A percentile compares a stretch with the other conserved stretches of the same genome.
Conservation (phyloP, 2,888 invertebrate species). For the Chrysomela aeneicollis region DNA sequence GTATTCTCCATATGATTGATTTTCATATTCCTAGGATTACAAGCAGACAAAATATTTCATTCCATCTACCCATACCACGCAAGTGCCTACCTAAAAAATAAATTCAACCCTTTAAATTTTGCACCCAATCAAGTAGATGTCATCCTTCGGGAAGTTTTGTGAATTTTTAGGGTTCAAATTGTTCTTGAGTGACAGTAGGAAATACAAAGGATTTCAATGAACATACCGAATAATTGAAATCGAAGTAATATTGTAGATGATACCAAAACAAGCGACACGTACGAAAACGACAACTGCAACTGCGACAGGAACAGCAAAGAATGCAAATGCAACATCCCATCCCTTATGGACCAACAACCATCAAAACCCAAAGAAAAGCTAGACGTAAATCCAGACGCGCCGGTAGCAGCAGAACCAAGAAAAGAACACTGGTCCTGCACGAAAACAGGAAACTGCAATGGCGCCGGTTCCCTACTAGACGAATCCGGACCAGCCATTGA, state of each 20-base stretch:
- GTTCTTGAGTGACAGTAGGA: too few relatives aligned
- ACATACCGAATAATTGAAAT: not conserved
- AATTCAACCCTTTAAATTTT: too few relatives aligned
- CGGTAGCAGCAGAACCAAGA: constrained; percentile 4
- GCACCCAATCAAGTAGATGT: too few relatives aligned
- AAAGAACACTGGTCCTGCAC: constrained; percentile 10
- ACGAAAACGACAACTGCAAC: constrained; percentile 26
- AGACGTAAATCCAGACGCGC: not conserved
- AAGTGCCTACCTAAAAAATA: too few relatives aligned
- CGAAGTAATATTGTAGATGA: constrained; percentile 1
- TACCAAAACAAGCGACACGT: constrained; percentile 4
- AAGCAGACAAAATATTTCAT: too few relatives aligned
- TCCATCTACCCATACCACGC: too few relatives aligned
- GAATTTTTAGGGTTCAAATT: too few relatives aligned
- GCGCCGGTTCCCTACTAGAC: constrained; percentile 3
- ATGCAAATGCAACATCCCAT: constrained; percentile 39
- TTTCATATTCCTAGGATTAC: too few relatives aligned
- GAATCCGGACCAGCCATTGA: not conserved
- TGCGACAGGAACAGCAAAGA: constrained; percentile 35
- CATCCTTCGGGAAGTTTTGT: too few relatives aligned
- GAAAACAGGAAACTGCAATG: constrained; percentile 23
- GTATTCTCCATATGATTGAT: too few relatives aligned
- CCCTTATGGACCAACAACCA: constrained; percentile 2
- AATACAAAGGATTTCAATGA: not conserved
- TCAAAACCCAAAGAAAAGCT: not conserved